Conservation (phyloP, 2,888 invertebrate species). For the Phlogophora meticulosa region DNA sequence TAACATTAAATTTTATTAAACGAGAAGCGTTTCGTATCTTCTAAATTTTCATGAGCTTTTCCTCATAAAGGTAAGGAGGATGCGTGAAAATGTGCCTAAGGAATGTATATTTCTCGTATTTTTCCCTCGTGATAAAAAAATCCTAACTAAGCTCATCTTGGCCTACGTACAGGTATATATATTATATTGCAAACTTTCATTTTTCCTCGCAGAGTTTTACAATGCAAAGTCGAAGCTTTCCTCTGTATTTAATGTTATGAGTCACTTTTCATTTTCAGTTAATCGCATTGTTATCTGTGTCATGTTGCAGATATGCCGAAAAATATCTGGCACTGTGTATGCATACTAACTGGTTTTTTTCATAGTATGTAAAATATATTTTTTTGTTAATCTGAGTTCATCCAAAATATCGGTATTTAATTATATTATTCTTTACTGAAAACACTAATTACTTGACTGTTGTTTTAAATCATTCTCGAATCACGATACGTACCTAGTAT, state of each 20-base stretch:
- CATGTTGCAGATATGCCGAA: not conserved
- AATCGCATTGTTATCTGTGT: not conserved
- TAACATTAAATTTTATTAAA: conserved; percentile 63
- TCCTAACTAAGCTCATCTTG: conserved; percentile 43
- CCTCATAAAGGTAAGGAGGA: conserved; percentile 44
- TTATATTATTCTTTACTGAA: no score
- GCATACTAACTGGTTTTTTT: no score
- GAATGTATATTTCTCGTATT: conserved; percentile 28
- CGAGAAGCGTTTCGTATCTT: conserved; percentile 33
- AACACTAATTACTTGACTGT: no score
- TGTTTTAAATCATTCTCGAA: conserved; percentile 1
- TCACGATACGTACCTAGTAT: conserved; percentile 5
- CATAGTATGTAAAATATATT: no score
- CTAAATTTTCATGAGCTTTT: conserved; percentile 46
- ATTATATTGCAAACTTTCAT: not conserved
- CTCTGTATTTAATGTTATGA: not conserved
- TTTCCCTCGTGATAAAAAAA: conserved; percentile 29
- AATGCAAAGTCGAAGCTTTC: not conserved
- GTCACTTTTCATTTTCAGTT: not conserved
- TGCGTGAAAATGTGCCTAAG: conserved; percentile 34
- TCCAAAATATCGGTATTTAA: no score
- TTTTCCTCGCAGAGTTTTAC: not conserved
- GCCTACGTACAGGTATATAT: conserved; percentile 5
- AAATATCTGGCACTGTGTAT: no score
- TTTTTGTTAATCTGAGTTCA: no score